Conservation (phyloP, 2,113 vertebrate genomes). For the Donacobius atricapilla region DNA sequence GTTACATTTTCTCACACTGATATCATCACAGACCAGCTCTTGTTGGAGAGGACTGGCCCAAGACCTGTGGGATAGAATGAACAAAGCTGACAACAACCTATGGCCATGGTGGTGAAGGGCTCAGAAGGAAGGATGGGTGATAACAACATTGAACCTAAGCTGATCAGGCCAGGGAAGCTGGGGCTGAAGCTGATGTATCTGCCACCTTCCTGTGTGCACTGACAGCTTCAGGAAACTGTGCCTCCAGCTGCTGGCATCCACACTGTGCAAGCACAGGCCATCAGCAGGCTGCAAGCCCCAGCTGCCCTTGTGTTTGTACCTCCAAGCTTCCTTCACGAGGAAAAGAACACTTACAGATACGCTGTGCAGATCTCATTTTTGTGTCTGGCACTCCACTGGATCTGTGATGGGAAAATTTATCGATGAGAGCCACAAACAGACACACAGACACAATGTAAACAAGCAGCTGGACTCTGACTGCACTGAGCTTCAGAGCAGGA, state of each 20-base stretch:
- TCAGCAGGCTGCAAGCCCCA: neutral
- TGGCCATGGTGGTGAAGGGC: neutral
- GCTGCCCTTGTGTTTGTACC: neutral
- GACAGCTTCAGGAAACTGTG: neutral
- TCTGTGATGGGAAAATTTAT: neutral
- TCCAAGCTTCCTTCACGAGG: neutral
- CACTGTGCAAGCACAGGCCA: neutral
- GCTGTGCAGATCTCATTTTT: neutral
- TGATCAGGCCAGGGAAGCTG: neutral
- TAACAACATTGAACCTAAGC: neutral
- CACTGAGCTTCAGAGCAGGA: neutral
- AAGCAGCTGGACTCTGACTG: neutral
- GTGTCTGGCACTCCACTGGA: neutral
- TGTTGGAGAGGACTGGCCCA: neutral
- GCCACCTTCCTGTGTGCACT: neutral
- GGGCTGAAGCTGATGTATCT: neutral
- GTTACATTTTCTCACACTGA: neutral
- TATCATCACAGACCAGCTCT: neutral
- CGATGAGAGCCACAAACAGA: neutral
- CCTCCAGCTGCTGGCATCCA: neutral
- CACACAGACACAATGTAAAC: neutral
- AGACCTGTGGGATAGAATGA: neutral
- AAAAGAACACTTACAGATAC: neutral
- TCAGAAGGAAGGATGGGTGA: neutral
- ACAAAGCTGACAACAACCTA: neutral